phyloP scores from a whole-genome alignment of 1,140 invertebrate species.

The Gonatopus flavifemur region DNA sequence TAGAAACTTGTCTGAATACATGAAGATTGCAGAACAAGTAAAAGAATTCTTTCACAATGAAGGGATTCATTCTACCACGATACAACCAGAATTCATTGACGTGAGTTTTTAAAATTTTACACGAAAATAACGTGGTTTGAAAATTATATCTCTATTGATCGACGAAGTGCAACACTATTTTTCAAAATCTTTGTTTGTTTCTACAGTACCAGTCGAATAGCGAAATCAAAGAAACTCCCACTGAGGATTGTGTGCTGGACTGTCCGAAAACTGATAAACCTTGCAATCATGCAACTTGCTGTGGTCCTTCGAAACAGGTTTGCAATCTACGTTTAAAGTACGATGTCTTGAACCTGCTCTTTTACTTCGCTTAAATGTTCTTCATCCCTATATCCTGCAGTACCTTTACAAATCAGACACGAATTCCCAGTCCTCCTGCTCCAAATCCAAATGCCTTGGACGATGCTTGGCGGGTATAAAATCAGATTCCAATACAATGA shows the following conservation, averaged over 20 bases:
- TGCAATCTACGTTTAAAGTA: slow-evolving; percentile 15
- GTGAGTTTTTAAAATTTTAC: slow-evolving; percentile 26
- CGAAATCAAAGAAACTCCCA: slow-evolving; percentile 54
- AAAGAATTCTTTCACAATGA: slow-evolving; percentile 96
- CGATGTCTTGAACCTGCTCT: not conserved
- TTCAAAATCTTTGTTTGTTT: slow-evolving; percentile 11
- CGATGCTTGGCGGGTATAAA: slow-evolving; percentile 37
- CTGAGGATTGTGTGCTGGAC: slow-evolving; percentile 77
- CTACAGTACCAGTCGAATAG: slow-evolving; percentile 60
- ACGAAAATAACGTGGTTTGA: slow-evolving; percentile 2
- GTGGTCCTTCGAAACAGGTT: slow-evolving; percentile 71
- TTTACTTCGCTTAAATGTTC: slow-evolving; percentile 1
- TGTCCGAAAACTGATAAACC: slow-evolving; percentile 82
- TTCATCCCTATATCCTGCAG: slow-evolving; percentile 19
- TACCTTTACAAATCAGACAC: slow-evolving; percentile 31
- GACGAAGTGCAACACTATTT: not conserved
- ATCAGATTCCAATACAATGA: slow-evolving; percentile 42
- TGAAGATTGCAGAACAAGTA: slow-evolving; percentile 91
- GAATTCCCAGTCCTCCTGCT: slow-evolving; percentile 13
- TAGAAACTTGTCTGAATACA: slow-evolving; percentile 84
- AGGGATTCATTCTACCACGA: slow-evolving; percentile 88
- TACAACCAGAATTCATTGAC: slow-evolving; percentile 88
- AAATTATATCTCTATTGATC: not conserved
- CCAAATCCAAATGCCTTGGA: slow-evolving; percentile 34
- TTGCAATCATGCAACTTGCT: slow-evolving; percentile 83